phyloP scores from a whole-genome alignment of 2,888 invertebrate genomes.

The Kuschelorhynchus macadamiae region DNA sequence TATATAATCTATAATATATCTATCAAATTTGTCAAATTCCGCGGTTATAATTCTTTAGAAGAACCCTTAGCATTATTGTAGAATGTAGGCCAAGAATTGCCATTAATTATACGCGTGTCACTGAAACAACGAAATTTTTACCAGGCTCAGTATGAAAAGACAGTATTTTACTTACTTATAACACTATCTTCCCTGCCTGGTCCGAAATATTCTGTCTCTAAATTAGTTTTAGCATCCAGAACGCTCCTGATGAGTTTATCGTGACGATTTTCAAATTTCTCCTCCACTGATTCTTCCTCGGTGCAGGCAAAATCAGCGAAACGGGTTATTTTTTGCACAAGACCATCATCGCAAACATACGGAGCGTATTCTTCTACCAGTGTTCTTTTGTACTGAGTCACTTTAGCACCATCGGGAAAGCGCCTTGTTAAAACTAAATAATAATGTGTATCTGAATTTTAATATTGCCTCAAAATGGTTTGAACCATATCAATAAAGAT shows the following conservation, averaged over 20 bases:
- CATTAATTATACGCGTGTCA: no score
- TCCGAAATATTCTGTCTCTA: slow-evolving; percentile 74
- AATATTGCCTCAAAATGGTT: no score
- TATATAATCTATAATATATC: no score
- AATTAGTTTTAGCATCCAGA: slow-evolving; percentile 71
- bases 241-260: slow-evolving; percentile 75
- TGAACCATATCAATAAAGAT: no score
- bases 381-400: slow-evolving; percentile 79
- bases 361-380: slow-evolving; percentile 84
- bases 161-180: slow-evolving; percentile 64
- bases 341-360: slow-evolving; percentile 81
- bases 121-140: no score
- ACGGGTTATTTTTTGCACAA: slow-evolving; percentile 75
- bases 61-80: no score
- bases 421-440: slow-evolving; percentile 69
- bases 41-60: no score
- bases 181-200: slow-evolving; percentile 80
- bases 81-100: no score
- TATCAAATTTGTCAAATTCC: no score
- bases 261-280: slow-evolving; percentile 76
- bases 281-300: slow-evolving; percentile 69
- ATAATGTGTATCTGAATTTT: no score
- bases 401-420: slow-evolving; percentile 82
- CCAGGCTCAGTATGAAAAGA: no score
- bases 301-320: slow-evolving; percentile 75